Conservation (phyloP, 2,113 vertebrate genomes). For the Eulemur rufifrons region DNA sequence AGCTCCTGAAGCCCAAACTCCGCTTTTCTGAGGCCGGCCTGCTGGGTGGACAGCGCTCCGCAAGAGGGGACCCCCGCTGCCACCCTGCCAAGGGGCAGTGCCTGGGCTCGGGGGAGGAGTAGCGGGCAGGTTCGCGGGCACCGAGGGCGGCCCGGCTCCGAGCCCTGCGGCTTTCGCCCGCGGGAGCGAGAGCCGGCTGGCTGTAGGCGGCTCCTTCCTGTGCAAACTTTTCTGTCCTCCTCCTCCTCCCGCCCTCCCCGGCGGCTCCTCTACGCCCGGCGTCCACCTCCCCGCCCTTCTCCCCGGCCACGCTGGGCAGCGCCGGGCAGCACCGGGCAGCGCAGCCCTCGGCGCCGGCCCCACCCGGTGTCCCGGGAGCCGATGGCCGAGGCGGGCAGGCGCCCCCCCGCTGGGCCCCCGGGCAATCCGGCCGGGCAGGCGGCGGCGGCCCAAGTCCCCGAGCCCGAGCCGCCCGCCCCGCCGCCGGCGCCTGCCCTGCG, state of each 20-base stretch:
- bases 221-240: conserved; percentile 82
- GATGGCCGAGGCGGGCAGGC: conserved; percentile 65
- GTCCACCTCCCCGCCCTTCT: conserved; percentile 49
- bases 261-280: neutral
- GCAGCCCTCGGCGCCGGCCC: neutral
- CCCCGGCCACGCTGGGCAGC: conserved; percentile 51
- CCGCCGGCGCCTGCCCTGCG: neutral
- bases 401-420: neutral
- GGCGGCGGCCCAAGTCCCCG: neutral
- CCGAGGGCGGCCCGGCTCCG: conserved; percentile 6
- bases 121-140: neutral
- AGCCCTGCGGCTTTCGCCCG: conserved; percentile 51
- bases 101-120: conserved; percentile 22
- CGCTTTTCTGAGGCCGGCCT: neutral
- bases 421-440: neutral
- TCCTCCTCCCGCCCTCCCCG: conserved; percentile 54
- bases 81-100: neutral
- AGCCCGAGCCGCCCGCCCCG: conserved; percentile 14
- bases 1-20: neutral
- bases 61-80: neutral
- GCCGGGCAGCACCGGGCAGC: conserved; percentile 62
- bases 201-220: conserved; percentile 85
- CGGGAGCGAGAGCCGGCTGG: conserved; percentile 61
- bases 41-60: neutral
- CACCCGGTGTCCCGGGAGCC: conserved; percentile 37